Evolutionary conservation across 1,140 invertebrate species (phyloP).

Genomic region (Drosophila repletoides): DNA sequence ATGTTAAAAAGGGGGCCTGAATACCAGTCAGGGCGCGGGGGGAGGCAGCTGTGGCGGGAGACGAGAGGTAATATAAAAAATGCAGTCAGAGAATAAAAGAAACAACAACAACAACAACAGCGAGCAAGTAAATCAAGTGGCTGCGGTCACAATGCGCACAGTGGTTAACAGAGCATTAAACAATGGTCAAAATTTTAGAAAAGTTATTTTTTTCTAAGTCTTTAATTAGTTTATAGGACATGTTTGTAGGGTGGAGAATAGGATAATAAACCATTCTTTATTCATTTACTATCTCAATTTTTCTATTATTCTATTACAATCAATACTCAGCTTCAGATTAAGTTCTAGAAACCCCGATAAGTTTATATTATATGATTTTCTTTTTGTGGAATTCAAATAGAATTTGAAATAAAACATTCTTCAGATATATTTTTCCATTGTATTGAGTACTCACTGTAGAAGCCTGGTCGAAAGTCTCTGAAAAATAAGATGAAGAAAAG

Average conservation of each 20-base stretch:
- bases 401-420: too few species aligned
- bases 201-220: not conserved
- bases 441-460: too few species aligned
- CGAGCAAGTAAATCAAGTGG: constrained; percentile 14
- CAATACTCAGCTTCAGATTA: too few species aligned
- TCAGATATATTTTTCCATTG: too few species aligned
- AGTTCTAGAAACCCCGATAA: too few species aligned
- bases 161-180: not conserved
- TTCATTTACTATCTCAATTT: too few species aligned
- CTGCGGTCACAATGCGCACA: not conserved
- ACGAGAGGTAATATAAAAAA: not conserved
- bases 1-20: too few species aligned
- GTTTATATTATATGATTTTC: too few species aligned
- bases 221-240: not conserved
- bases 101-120: constrained; percentile 3
- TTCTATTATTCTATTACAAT: too few species aligned
- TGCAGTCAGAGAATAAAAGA: not conserved
- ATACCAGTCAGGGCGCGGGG: constrained; percentile 11
- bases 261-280: not conserved
- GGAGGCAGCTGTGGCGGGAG: not conserved
- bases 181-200: not conserved
- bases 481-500: not conserved
- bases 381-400: too few species aligned
- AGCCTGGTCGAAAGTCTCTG: not conserved
- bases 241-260: too few species aligned